These are phyloP conservation scores for Sphinx pinastri DNA, from an alignment of 2,888 invertebrate genomes.

Conservation along the genomic window DNA sequence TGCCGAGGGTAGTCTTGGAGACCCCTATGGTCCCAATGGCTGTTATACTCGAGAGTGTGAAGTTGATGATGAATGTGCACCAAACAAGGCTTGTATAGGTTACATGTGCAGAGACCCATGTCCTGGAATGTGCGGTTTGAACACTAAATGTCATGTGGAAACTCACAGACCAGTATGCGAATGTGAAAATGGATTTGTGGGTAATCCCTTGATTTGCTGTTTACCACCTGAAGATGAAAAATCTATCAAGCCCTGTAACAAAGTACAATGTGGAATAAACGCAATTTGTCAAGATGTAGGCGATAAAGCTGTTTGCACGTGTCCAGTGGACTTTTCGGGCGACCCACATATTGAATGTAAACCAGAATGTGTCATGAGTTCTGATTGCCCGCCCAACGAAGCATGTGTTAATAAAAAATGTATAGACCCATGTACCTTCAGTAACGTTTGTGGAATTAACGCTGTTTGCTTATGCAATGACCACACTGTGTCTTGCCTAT, in stretches of 20 bases:
- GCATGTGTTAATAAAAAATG: slow-evolving; percentile 91
- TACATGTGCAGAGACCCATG: slow-evolving; percentile 92
- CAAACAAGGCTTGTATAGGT: slow-evolving; percentile 90
- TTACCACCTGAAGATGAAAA: slow-evolving; percentile 83
- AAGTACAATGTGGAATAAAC: slow-evolving; percentile 90
- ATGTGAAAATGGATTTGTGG: slow-evolving; percentile 88
- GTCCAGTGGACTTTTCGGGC: slow-evolving; percentile 89
- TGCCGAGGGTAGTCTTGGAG: slow-evolving; percentile 89
- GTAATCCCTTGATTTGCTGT: slow-evolving; percentile 91
- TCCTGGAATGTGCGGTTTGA: slow-evolving; percentile 90
- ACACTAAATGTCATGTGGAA: slow-evolving; percentile 89
- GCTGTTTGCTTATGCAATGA: slow-evolving; percentile 91
- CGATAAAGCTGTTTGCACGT: slow-evolving; percentile 90
- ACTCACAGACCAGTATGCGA: slow-evolving; percentile 92
- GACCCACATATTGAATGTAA: slow-evolving; percentile 90
- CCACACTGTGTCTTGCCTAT: slow-evolving; percentile 92
- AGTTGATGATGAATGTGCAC: slow-evolving; percentile 90
- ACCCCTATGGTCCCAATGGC: slow-evolving; percentile 88
- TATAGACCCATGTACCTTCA: slow-evolving; percentile 87
- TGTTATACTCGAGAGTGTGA: slow-evolving; percentile 92
- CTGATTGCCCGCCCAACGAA: slow-evolving; percentile 89
- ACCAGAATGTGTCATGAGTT: slow-evolving; percentile 92
- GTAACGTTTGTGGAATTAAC: slow-evolving; percentile 90
- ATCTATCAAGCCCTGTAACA: slow-evolving; percentile 87
- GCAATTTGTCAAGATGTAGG: slow-evolving; percentile 89